These are phyloP conservation scores for Drosophila repleta DNA, from an alignment of 1,140 invertebrate species.

Conservation along the genomic window DNA sequence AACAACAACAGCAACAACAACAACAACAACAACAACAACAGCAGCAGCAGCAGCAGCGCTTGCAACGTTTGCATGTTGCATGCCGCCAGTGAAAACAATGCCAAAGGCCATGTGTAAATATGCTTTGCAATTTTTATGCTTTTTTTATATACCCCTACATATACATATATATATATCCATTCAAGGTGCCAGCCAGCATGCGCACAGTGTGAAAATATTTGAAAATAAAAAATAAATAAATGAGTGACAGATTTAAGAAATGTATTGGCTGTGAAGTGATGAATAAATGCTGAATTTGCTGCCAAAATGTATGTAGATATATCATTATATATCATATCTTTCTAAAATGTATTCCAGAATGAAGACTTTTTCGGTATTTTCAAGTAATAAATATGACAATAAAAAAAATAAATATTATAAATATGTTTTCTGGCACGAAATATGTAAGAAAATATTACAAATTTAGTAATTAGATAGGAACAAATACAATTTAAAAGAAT, in stretches of 20 bases:
- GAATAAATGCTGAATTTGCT: too few species aligned
- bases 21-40: too few species aligned
- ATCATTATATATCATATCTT: too few species aligned
- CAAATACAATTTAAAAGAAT: too few species aligned
- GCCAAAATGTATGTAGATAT: too few species aligned
- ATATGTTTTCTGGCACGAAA: too few species aligned
- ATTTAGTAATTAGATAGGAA: too few species aligned
- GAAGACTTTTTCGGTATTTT: too few species aligned
- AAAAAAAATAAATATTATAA: too few species aligned
- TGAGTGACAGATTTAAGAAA: not conserved
- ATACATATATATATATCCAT: not conserved
- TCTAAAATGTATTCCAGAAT: too few species aligned
- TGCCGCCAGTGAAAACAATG: slow-evolving; percentile 67
- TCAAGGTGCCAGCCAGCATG: slow-evolving; percentile 26
- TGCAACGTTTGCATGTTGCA: slow-evolving; percentile 53
- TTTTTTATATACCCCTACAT: slow-evolving; percentile 2
- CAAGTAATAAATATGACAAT: too few species aligned
- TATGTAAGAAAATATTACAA: too few species aligned
- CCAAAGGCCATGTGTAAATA: slow-evolving; percentile 79
- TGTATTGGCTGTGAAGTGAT: not conserved
- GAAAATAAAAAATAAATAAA: slow-evolving; percentile 1
- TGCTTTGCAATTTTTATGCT: slow-evolving; percentile 66
- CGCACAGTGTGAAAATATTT: slow-evolving; percentile 6
- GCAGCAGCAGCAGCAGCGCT: not conserved
- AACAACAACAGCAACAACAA: not conserved